Evolutionary conservation across 2,888 invertebrate genomes (phyloP).

Genomic region (Hirtodrosophila confusa): DNA sequence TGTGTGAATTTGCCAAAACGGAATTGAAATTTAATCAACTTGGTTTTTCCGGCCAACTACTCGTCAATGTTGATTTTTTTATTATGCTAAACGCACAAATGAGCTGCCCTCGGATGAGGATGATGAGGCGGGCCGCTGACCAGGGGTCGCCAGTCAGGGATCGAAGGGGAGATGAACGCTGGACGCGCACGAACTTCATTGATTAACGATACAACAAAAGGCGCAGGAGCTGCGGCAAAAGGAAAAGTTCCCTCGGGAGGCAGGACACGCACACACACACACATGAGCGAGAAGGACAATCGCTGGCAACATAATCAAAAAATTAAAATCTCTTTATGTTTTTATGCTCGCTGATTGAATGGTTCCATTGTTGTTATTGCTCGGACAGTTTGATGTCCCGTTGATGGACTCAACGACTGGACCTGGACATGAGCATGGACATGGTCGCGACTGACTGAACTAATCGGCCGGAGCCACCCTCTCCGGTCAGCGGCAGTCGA

Average conservation of each 20-base stretch:
- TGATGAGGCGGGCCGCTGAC: slow-evolving; percentile 47
- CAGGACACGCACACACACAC: slow-evolving; percentile 44
- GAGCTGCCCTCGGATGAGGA: slow-evolving; percentile 44
- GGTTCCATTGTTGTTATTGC: slow-evolving; percentile 79
- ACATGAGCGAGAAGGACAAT: slow-evolving; percentile 26
- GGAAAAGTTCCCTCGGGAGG: slow-evolving; percentile 56
- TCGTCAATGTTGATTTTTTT: slow-evolving; percentile 60
- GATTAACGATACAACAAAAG: slow-evolving; percentile 74
- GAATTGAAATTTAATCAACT: slow-evolving; percentile 74
- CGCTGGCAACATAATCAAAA: slow-evolving; percentile 81
- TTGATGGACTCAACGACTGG: slow-evolving; percentile 69
- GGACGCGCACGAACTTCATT: slow-evolving; percentile 67
- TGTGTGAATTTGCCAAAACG: slow-evolving; percentile 29
- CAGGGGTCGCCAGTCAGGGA: slow-evolving; percentile 51
- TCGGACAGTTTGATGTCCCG: slow-evolving; percentile 73
- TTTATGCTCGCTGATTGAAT: slow-evolving; percentile 81
- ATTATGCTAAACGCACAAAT: slow-evolving; percentile 77
- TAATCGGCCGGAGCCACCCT: slow-evolving; percentile 51
- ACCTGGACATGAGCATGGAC: slow-evolving; percentile 18
- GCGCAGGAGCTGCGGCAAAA: slow-evolving; percentile 21
- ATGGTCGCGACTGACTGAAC: slow-evolving; percentile 55
- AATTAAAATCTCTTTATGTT: slow-evolving; percentile 84
- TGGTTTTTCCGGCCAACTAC: slow-evolving; percentile 64
- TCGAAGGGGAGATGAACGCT: slow-evolving; percentile 15
- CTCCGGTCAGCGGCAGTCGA: slow-evolving; percentile 69